Percentiles rank a stretch among this genome's conserved stretches.
Conservation (phyloP, 2,797 vertebrate genomes). For the Tangara arthus region DNA sequence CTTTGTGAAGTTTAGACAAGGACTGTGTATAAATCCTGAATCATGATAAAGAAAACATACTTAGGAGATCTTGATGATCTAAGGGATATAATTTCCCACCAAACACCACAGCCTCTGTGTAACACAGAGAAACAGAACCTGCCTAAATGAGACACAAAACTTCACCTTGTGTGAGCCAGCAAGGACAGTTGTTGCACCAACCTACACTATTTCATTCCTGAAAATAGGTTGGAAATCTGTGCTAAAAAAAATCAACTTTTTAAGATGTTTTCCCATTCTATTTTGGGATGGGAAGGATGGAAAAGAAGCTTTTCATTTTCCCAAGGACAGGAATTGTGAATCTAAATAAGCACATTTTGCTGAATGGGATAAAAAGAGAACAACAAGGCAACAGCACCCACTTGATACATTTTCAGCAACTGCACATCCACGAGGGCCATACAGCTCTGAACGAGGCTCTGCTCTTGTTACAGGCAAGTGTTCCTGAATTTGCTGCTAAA, state of each 20-base stretch:
- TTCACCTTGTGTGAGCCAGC: not conserved
- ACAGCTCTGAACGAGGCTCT: not conserved
- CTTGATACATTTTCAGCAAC: not conserved
- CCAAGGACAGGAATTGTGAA: not conserved
- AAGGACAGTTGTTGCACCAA: not conserved
- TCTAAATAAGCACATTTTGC: not conserved
- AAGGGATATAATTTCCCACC: not conserved
- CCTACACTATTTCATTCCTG: not conserved
- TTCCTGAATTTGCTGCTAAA: not conserved
- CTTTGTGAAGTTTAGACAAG: not conserved
- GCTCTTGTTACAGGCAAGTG: not conserved
- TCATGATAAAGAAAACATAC: not conserved
- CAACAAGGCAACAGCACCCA: not conserved
- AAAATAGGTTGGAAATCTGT: not conserved
- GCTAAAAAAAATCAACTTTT: not conserved
- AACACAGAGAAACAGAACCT: not conserved
- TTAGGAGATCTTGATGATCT: not conserved
- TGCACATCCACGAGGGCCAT: not conserved
- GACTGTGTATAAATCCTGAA: not conserved
- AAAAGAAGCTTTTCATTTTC: not conserved
- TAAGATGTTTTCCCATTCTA: not conserved
- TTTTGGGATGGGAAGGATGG: not conserved
- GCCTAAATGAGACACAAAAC: not conserved
- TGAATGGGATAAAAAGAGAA: not conserved
- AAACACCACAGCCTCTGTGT: not conserved